Base-by-base conservation (phyloP, 92 coral and sea anemone genomes). In the Isaurus tuberculatus region DNA sequence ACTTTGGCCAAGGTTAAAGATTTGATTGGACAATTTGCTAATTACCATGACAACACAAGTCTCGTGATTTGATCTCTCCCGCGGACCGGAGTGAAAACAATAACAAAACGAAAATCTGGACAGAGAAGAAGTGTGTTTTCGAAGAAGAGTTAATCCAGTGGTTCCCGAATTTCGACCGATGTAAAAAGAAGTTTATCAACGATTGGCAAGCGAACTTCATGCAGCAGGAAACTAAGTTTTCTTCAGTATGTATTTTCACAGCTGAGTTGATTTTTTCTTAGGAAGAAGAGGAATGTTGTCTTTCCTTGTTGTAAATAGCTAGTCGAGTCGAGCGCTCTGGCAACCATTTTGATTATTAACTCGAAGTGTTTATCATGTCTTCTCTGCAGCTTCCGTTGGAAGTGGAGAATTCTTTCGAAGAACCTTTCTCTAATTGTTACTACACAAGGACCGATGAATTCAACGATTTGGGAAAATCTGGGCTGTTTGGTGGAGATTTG, bases 1-100 rank as follows among this genome's bases (percentile, higher is more conserved):
- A 49, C 20, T 1, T 83, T 79, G 91, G 98, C 89, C 98, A 93
- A 93, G 95, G 95, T 87, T 84, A 88, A 73, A 89, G 72, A 26
- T 83, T 72, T 92, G 95, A 97, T 97, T 97, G 99, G 99, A 68
- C 79, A 31, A 73, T 14, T 26, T 40, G 30, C 34, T 49, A 49
- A 81, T 81, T 73, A 79, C 91, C 80, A 80, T 92, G 99, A 88
- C 95, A 94, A 87, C 72, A 19, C 48, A 15, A 90, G 97, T 97
- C 99, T 97, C 99, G 99, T 97, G 99, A 97, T 92, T 86, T 87
- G 79, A 82, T 75, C 58, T 86, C 86, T 78, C 91, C 91, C 88
- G 91, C 79, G 82, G 93, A 84, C 84, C 91, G 84, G 88, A 90
- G 88, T 93, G 88, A 94, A 94, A 97, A 97, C 99, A 97, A 97